Evolutionary conservation across 2,797 vertebrate species (phyloP), one percentile per base, ranked within the genome.

Genomic region (Eidolon dupreanum): DNA sequence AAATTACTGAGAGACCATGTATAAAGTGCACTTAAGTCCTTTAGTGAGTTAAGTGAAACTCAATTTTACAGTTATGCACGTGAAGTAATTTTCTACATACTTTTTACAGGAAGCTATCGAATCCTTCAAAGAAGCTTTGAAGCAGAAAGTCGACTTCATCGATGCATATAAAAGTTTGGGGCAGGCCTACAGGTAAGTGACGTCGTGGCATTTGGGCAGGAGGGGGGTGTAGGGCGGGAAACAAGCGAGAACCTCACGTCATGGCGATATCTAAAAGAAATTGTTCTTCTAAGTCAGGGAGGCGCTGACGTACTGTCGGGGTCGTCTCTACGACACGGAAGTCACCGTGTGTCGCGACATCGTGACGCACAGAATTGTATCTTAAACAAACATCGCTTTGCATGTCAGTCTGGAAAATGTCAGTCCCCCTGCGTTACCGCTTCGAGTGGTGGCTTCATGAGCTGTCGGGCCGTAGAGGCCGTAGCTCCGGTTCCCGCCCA

Each of bases 101-200:
- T 98, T 96, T 88, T 89, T 96, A 16, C 97, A 99, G 99, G 99
- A 99, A 99, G 99, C 99, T 96, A 99, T 99, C 74, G 99, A 99
- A 96, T 99, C 99, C 0, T 99, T 99, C 98, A 99, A 99, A 98
- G 99, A 99, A 98, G 99, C 99, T 15, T 97, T 99, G 96, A 99
- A 99, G 96, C 98, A 99, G 96, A 99, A 99, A 98, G 98, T 99
- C 46, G 99, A 99, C 96, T 99, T 99, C 77, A 99, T 99, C 95
- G 99, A 99, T 97, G 99, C 99, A 0, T 99, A 99, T 98, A 99
- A 99, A 98, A 99, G 99, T 97, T 99, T 99, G 3, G 99, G 99
- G 10, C 99, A 99, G 98, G 99, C 99, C 28, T 99, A 99, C 98
- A 99, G 99, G 99, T 99, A 97, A 97, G 95, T 93, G 31, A 53